Conservation (phyloP, 2,113 vertebrate species). For the Marcusenius ussheri region DNA sequence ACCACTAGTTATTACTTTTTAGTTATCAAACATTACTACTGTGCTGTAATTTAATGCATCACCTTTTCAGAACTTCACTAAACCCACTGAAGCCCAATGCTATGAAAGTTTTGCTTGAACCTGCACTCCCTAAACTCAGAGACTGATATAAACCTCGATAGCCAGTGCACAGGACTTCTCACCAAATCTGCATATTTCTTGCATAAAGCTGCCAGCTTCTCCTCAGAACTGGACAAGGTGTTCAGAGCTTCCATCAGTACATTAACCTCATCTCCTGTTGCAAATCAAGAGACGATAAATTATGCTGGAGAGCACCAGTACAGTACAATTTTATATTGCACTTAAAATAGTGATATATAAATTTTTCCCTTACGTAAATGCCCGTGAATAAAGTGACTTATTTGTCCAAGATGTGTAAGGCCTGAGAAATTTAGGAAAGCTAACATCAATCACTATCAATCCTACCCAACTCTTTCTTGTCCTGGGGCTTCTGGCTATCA, state of each 20-base stretch:
- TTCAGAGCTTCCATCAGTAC: slow-evolving; percentile 96
- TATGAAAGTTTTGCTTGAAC: background rate
- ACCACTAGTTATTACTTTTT: background rate
- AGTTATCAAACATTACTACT: background rate
- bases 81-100: background rate
- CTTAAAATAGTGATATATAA: background rate
- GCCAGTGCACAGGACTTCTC: slow-evolving; percentile 37
- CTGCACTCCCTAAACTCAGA: background rate
- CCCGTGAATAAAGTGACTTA: background rate
- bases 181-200: slow-evolving; percentile 98
- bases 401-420: background rate
- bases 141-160: background rate
- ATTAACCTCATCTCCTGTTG: slow-evolving; percentile 89
- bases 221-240: slow-evolving; percentile 84
- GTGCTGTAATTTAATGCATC: background rate
- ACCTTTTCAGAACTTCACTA: background rate
- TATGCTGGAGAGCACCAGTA: background rate
- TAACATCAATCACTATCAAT: background rate
- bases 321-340: background rate
- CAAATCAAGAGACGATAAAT: slow-evolving; percentile 2
- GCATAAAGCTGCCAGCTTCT: slow-evolving; percentile 94
- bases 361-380: background rate
- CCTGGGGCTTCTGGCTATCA: slow-evolving; percentile 64
- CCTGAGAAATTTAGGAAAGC: background rate
- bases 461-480: slow-evolving; percentile 80